Evolutionary conservation across 2,888 invertebrate genomes (phyloP), one percentile per base, ranked within the genome.

Genomic region (Calliphora vomitoria): DNA sequence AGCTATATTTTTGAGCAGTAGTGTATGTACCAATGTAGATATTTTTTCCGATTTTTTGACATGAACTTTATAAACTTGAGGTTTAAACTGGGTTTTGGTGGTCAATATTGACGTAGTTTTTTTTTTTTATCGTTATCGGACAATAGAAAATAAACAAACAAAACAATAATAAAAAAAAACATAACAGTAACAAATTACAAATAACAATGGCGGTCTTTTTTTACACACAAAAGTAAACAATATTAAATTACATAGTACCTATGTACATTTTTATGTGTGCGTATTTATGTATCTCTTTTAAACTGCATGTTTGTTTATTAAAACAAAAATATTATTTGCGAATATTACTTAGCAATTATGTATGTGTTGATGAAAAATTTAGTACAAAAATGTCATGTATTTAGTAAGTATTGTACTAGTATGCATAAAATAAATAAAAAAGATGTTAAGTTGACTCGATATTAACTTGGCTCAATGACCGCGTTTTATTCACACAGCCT

Each of bases 401-500:
- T 15, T 13, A 1, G 18, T 25, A 25, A 25, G 25, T 25, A 25
- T 25, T 25, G 25, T 8, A 13, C 38, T 58, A 20, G 25, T 58
- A 15, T 68, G 44, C 35, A 50, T 1, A 68, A 68, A 72, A 72
- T 25, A 62, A 71, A 50, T 71, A 66, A 71, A 53, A 55, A 72
- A 50, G 18, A 74, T 79, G 60, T 82, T 66, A 18, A 72, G 62
- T 78, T 79, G 62, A 79, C 69, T 64, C 31, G 62, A 69, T 71
- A 82, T 72, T 66, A 68, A 68, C 20, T 64, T 11, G 60, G 55
- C 74, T 79, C 79, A 82, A 85, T 79, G 85, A 82, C 87, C 87
- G 74, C 85, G 66, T 76, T 76, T 84, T 60, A 53, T 87, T 87
- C 87, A 76, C 87, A 87, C 72, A 87, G 76, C 87, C 83, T 87